phyloP scores from a whole-genome alignment of 2,888 invertebrate species.

The Eledona agricola region DNA sequence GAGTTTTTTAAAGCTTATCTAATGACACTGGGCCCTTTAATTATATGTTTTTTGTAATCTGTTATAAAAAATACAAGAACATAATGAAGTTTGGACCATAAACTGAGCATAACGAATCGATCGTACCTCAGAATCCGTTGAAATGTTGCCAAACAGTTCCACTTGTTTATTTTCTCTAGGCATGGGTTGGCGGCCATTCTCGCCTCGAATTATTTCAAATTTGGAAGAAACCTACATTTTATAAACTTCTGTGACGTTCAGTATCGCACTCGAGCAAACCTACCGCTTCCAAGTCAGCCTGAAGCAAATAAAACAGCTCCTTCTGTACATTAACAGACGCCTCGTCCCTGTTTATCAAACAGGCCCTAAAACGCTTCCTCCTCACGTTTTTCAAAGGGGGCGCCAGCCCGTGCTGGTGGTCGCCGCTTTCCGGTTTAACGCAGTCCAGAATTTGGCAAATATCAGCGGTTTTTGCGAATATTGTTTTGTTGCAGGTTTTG shows the following conservation, averaged over 20 bases:
- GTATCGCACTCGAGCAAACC: too few relatives aligned
- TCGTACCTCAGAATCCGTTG: conserved; percentile 21
- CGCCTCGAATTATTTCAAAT: conserved; percentile 44
- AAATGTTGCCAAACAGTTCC: conserved; percentile 23
- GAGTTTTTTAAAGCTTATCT: too few relatives aligned
- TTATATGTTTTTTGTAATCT: too few relatives aligned
- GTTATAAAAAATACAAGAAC: too few relatives aligned
- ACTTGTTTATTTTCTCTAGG: conserved; percentile 4
- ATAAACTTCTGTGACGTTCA: too few relatives aligned
- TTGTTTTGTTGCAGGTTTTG: conserved; percentile 69
- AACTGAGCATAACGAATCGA: background rate
- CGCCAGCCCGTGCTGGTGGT: conserved; percentile 70
- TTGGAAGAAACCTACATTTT: conserved; percentile 41
- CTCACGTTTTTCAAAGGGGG: conserved; percentile 77
- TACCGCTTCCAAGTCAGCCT: conserved; percentile 72
- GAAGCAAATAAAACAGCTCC: conserved; percentile 70
- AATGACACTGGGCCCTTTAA: too few relatives aligned
- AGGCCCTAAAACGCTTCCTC: conserved; percentile 72
- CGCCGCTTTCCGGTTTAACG: conserved; percentile 46
- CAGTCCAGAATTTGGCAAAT: conserved; percentile 71
- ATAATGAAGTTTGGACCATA: background rate
- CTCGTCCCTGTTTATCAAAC: conserved; percentile 69
- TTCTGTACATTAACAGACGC: conserved; percentile 73
- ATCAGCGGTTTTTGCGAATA: conserved; percentile 76
- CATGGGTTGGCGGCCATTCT: conserved; percentile 12